These are phyloP conservation scores for Pomacea maculata DNA, from an alignment of 1,140 invertebrate species.

Conservation along the genomic window DNA sequence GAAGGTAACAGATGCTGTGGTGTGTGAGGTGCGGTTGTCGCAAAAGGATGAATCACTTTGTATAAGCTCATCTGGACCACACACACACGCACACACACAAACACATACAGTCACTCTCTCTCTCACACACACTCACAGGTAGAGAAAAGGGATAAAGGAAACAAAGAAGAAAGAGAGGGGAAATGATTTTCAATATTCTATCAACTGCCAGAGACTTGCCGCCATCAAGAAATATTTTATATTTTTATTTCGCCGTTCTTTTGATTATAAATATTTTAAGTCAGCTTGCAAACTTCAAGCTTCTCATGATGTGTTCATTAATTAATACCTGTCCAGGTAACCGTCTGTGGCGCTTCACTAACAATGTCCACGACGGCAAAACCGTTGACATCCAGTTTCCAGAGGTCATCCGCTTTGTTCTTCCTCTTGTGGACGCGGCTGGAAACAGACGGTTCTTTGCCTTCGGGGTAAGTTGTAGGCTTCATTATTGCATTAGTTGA, in stretches of 20 bases:
- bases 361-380: conserved; percentile 25
- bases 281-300: not conserved
- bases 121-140: not conserved
- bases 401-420: conserved; percentile 25
- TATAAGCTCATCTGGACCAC: not conserved
- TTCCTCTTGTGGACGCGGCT: conserved; percentile 22
- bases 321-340: conserved; percentile 19
- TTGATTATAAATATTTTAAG: not conserved
- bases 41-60: not conserved
- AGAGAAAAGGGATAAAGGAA: not conserved
- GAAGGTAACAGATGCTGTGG: not conserved
- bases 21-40: not conserved
- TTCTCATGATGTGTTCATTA: not conserved
- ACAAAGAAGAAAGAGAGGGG: not conserved
- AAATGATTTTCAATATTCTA: not conserved
- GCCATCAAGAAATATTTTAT: no score
- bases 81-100: not conserved
- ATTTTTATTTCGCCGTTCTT: no score
- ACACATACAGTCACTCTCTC: no score
- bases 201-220: no score
- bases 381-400: conserved; percentile 29
- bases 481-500: not conserved
- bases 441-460: conserved; percentile 31
- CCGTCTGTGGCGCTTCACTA: conserved; percentile 37
- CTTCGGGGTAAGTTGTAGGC: conserved; percentile 27